Evolutionary conservation across 2,888 invertebrate genomes (phyloP).

Genomic region (Phortica okadai): DNA sequence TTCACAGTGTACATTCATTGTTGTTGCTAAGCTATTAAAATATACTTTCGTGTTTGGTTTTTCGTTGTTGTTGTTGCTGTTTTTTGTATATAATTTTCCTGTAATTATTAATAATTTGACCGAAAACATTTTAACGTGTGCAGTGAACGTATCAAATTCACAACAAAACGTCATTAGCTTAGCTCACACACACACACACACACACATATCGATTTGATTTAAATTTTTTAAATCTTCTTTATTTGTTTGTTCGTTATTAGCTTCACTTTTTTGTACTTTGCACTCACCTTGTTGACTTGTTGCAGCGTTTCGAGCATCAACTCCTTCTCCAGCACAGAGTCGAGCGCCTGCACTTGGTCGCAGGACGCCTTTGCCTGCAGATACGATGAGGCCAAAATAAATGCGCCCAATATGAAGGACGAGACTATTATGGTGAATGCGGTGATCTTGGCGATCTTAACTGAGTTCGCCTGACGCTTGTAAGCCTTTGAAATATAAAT

Average conservation of each 20-base stretch:
- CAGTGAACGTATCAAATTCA: slow-evolving; percentile 48
- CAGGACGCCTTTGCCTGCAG: slow-evolving; percentile 89
- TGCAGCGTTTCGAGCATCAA: slow-evolving; percentile 84
- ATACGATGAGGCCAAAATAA: slow-evolving; percentile 90
- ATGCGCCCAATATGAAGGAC: slow-evolving; percentile 87
- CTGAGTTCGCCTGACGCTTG: slow-evolving; percentile 85
- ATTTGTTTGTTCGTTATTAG: background rate
- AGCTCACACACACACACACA: background rate
- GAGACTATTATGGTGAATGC: slow-evolving; percentile 89
- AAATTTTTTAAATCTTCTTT: background rate
- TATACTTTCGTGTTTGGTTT: slow-evolving; percentile 9
- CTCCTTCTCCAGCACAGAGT: slow-evolving; percentile 83
- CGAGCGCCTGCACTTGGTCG: slow-evolving; percentile 84
- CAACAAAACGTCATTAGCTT: slow-evolving; percentile 14
- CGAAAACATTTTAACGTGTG: slow-evolving; percentile 54
- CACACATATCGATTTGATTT: background rate
- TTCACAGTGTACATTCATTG: background rate
- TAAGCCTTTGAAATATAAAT: slow-evolving; percentile 82
- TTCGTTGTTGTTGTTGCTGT: background rate
- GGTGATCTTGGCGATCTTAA: slow-evolving; percentile 91
- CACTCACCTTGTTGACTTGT: slow-evolving; percentile 80
- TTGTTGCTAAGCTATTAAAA: slow-evolving; percentile 18
- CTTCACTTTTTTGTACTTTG: background rate
- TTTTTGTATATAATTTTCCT: slow-evolving; percentile 55
- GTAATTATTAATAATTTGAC: slow-evolving; percentile 65